Percentiles rank a stretch among this genome's conserved stretches.
phyloP scores from a whole-genome alignment of 2,888 invertebrate genomes.

The Macaria notata region DNA sequence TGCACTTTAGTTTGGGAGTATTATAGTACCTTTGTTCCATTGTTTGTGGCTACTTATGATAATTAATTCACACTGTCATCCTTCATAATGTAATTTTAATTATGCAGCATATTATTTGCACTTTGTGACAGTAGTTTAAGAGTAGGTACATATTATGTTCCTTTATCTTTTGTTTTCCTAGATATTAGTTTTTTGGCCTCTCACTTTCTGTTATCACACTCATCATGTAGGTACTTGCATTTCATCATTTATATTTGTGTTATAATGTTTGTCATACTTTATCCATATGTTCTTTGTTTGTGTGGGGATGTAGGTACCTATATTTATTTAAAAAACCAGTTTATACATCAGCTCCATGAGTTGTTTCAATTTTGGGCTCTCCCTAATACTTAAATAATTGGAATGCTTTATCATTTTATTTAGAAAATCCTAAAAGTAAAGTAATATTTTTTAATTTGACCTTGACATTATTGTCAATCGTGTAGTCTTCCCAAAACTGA shows the following conservation, averaged over 20 bases:
- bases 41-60: constrained; percentile 43
- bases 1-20: constrained; percentile 50
- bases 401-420: too few relatives aligned
- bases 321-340: too few relatives aligned
- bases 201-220: constrained; percentile 7
- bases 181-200: constrained; percentile 6
- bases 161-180: constrained; percentile 9
- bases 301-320: too few relatives aligned
- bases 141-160: background rate
- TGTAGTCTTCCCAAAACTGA: too few relatives aligned
- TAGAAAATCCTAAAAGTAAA: too few relatives aligned
- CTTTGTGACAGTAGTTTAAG: background rate
- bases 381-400: too few relatives aligned
- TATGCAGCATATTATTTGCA: constrained; percentile 13
- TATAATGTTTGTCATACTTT: background rate
- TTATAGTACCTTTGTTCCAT: constrained; percentile 63
- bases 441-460: too few relatives aligned
- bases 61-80: constrained; percentile 30
- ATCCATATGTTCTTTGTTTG: too few relatives aligned
- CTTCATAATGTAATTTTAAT: constrained; percentile 22
- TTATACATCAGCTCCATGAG: too few relatives aligned
- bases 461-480: too few relatives aligned
- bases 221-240: constrained; percentile 5
- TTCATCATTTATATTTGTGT: background rate
- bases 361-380: too few relatives aligned